Evolutionary conservation across 1,140 invertebrate species (phyloP).

Genomic region (Camponotus pennsylvanicus): DNA sequence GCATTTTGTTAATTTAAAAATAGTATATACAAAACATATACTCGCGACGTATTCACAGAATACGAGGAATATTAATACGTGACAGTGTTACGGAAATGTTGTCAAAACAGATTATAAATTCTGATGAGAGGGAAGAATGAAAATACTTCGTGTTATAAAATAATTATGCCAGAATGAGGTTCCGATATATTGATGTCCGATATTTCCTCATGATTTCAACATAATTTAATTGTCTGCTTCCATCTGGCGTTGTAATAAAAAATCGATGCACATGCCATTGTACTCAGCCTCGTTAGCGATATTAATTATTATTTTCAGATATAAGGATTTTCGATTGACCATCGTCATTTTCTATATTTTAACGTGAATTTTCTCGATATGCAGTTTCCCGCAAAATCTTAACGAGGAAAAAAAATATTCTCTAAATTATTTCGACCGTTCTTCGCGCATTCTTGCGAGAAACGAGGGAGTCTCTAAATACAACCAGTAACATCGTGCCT

Average conservation of each 20-base stretch:
- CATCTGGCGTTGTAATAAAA: conserved; percentile 48
- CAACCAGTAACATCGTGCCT: conserved; percentile 24
- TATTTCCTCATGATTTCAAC: conserved; percentile 28
- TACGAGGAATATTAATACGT: conserved; percentile 17
- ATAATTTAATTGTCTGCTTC: conserved; percentile 54
- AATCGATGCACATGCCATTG: conserved; percentile 15
- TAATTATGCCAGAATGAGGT: conserved; percentile 37
- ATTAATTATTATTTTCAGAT: conserved; percentile 55
- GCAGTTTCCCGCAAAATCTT: conserved; percentile 5
- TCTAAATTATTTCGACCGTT: conserved; percentile 30
- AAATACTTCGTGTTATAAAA: conserved; percentile 39
- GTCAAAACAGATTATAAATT: conserved; percentile 40
- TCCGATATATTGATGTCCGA: conserved; percentile 56
- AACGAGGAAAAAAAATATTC: conserved; percentile 15
- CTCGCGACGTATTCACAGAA: neutral
- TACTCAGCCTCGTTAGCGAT: conserved; percentile 25
- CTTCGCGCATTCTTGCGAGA: conserved; percentile 15
- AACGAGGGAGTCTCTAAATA: conserved; percentile 22
- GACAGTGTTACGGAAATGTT: conserved; percentile 14
- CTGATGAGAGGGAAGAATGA: conserved; percentile 33
- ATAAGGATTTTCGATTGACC: conserved; percentile 46
- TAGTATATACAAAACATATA: neutral
- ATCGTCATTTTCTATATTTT: conserved; percentile 5
- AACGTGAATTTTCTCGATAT: neutral
- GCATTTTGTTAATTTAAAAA: neutral